Conservation (phyloP, 2,888 invertebrate species). For the Dolichopus griseipennis region DNA sequence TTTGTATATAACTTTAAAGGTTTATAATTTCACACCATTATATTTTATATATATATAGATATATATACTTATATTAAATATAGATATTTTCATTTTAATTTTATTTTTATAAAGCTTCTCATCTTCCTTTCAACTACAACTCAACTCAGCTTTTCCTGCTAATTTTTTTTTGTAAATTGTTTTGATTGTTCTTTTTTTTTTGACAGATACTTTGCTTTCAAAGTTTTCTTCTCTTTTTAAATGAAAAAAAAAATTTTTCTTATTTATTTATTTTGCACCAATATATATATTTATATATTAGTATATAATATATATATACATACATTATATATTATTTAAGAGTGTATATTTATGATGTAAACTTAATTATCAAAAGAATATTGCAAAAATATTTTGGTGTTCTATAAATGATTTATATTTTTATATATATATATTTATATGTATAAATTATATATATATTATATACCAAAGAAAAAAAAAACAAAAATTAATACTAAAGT, state of each 20-base stretch:
- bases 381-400: not conserved
- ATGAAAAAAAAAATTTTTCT: too few relatives aligned
- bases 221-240: too few relatives aligned
- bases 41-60: not conserved
- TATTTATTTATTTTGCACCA: too few relatives aligned
- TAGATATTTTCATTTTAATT: not conserved
- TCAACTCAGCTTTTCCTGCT: not conserved
- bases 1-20: not conserved
- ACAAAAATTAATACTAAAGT: not conserved
- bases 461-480: not conserved
- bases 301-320: too few relatives aligned
- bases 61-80: not conserved
- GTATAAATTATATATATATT: not conserved
- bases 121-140: not conserved
- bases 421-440: not conserved
- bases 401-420: not conserved
- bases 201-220: not conserved
- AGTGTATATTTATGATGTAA: not conserved
- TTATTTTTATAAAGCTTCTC: not conserved
- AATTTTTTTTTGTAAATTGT: not conserved
- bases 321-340: too few relatives aligned
- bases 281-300: too few relatives aligned
- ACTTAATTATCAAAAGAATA: conserved; percentile 4
- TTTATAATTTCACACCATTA: not conserved
- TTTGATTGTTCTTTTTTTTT: not conserved